A percentile compares a stretch with the other conserved stretches of the same genome.
Evolutionary conservation across 2,888 invertebrate species (phyloP).

Genomic region (Phoenoteleia sp.): DNA sequence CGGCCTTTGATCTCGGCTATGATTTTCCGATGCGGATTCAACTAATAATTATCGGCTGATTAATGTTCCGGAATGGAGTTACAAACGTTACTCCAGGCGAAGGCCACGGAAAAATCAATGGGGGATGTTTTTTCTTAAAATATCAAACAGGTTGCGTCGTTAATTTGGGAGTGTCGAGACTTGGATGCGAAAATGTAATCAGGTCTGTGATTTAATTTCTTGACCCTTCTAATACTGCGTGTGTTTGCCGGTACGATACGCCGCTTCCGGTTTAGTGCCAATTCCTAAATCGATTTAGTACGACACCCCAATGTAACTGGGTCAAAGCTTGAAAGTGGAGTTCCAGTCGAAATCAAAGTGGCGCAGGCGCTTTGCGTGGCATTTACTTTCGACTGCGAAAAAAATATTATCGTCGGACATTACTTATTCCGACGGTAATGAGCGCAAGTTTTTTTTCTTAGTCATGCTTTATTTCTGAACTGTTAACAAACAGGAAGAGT

Average conservation of each 20-base stretch:
- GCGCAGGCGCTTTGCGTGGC: slow-evolving; percentile 49
- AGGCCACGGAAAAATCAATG: too few species aligned
- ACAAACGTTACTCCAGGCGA: too few species aligned
- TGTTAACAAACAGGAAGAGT: slow-evolving; percentile 48
- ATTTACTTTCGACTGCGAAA: slow-evolving; percentile 45
- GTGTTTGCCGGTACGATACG: slow-evolving; percentile 40
- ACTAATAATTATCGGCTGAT: background rate
- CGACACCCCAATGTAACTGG: slow-evolving; percentile 76
- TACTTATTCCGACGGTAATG: slow-evolving; percentile 48
- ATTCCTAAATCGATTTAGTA: slow-evolving; percentile 78
- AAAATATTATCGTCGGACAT: slow-evolving; percentile 25
- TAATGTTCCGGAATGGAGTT: background rate
- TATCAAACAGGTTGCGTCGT: too few species aligned
- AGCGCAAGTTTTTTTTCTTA: slow-evolving; percentile 47
- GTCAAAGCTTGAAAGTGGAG: slow-evolving; percentile 74
- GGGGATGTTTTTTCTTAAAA: too few species aligned
- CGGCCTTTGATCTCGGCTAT: background rate
- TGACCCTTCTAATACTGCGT: slow-evolving; percentile 50
- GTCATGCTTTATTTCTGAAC: slow-evolving; percentile 40
- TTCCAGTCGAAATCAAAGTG: slow-evolving; percentile 62
- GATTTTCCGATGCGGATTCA: background rate
- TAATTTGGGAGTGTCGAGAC: background rate
- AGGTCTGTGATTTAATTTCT: slow-evolving; percentile 42
- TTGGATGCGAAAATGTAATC: slow-evolving; percentile 32
- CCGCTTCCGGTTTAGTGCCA: slow-evolving; percentile 72